phyloP scores from a whole-genome alignment of 2,888 invertebrate species.

The Osedax frankpressi region DNA sequence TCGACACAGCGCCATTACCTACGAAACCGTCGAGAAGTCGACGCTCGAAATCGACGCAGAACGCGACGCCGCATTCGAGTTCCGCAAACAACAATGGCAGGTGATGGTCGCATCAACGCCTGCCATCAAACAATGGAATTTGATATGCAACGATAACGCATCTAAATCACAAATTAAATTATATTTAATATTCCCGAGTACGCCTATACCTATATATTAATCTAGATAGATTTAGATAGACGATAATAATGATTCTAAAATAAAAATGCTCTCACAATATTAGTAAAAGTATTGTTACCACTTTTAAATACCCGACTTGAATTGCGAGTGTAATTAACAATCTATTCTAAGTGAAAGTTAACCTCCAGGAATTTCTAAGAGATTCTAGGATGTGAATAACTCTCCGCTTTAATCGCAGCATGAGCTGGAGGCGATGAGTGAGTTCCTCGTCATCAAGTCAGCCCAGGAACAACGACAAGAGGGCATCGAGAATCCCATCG shows the following conservation, averaged over 20 bases:
- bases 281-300: too few relatives aligned
- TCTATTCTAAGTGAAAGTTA: too few relatives aligned
- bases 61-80: constrained; percentile 27
- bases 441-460: constrained; percentile 29
- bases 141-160: too few relatives aligned
- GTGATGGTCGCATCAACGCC: too few relatives aligned
- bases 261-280: neutral
- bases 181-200: too few relatives aligned
- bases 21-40: constrained; percentile 15
- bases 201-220: too few relatives aligned
- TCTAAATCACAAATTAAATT: too few relatives aligned
- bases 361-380: neutral
- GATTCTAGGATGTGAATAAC: neutral
- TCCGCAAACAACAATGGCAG: constrained; percentile 29
- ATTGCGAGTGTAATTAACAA: too few relatives aligned
- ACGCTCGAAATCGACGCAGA: constrained; percentile 6
- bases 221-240: neutral
- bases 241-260: neutral
- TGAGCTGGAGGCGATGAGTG: constrained; percentile 29
- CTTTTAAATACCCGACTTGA: too few relatives aligned
- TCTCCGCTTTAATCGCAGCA: constrained; percentile 18
- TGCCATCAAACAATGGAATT: too few relatives aligned
- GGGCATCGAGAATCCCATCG: constrained; percentile 27
- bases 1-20: constrained; percentile 18
- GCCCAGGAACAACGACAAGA: constrained; percentile 29